Evolutionary conservation across 2,113 vertebrate genomes (phyloP).

Genomic region (Mesocricetus auratus): DNA sequence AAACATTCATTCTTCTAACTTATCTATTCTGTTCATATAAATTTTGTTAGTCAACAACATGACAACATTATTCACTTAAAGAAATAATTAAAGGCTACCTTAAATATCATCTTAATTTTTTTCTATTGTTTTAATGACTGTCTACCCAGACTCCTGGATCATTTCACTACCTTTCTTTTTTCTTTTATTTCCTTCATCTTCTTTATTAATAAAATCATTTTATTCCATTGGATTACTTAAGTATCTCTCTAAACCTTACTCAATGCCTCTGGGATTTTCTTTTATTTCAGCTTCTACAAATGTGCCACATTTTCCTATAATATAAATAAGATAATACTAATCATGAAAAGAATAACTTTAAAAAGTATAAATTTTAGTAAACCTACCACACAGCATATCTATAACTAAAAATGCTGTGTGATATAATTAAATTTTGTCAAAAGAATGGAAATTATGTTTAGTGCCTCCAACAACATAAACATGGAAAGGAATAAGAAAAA

Average conservation of each 20-base stretch:
- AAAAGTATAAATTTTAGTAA: not conserved
- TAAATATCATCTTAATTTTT: not conserved
- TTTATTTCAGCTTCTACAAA: not conserved
- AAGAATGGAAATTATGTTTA: not conserved
- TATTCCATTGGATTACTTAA: not conserved
- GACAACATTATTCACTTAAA: not conserved
- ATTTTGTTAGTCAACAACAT: not conserved
- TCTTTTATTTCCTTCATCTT: not conserved
- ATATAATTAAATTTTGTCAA: not conserved
- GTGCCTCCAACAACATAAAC: not conserved
- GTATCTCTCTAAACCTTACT: not conserved
- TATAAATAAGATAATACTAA: not conserved
- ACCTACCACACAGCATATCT: not conserved
- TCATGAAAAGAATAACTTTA: not conserved
- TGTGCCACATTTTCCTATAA: not conserved
- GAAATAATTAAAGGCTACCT: not conserved
- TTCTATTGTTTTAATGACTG: not conserved
- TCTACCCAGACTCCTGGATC: not conserved
- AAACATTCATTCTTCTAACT: not conserved
- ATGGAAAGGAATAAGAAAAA: not conserved
- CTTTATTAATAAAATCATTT: not conserved
- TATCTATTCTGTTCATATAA: not conserved
- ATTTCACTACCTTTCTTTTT: not conserved
- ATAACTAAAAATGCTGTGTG: not conserved
- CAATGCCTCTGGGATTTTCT: not conserved